Percentiles rank a stretch among this genome's conserved stretches.
phyloP scores from a whole-genome alignment of 2,797 vertebrate species.

The Darevskia nairensis region DNA sequence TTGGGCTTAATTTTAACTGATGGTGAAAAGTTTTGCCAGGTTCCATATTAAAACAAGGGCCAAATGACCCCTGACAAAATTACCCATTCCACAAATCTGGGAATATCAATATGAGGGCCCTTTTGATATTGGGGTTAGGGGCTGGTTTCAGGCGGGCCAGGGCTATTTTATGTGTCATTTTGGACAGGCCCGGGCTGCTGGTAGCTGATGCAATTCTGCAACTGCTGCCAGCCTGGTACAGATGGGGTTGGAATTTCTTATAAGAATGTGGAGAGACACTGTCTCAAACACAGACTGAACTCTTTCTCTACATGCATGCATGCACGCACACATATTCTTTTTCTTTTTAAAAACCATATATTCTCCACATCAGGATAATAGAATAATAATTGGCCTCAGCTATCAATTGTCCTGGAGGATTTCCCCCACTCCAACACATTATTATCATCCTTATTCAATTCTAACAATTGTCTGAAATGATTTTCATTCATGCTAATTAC shows the following conservation, averaged over 20 bases:
- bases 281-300: background rate
- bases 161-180: background rate
- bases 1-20: background rate
- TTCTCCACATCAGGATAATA: conserved; percentile 21
- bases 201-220: background rate
- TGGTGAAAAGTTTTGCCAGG: background rate
- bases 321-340: background rate
- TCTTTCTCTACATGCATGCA: too few relatives aligned
- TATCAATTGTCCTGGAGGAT: conserved; percentile 1
- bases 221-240: too few relatives aligned
- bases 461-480: background rate
- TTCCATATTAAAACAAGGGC: background rate
- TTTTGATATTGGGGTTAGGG: background rate
- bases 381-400: conserved; percentile 23
- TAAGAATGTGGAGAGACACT: too few relatives aligned
- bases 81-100: background rate
- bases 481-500: conserved; percentile 17
- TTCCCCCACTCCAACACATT: background rate
- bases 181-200: background rate
- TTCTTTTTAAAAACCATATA: background rate
- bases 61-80: background rate
- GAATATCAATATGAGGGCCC: background rate
- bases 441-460: conserved; percentile 3
- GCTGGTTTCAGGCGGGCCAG: background rate
- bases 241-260: too few relatives aligned